Base-by-base conservation (phyloP, 1,140 invertebrate genomes). In the Dendroctonus ponderosae region DNA sequence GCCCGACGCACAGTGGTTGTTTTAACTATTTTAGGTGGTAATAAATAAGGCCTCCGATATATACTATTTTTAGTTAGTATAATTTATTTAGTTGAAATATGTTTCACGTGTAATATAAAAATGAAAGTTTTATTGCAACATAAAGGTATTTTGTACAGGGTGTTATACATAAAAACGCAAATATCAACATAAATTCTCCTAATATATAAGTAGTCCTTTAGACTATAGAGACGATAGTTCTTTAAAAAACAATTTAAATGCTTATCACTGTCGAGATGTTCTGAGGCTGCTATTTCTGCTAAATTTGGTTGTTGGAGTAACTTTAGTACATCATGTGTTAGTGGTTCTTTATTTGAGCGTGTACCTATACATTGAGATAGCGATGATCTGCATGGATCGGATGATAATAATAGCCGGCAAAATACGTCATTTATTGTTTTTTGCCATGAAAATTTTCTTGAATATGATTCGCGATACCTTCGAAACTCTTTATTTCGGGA, bases 401-500 rank as follows among this genome's bases (percentile, higher is more conserved):
- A 62, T 9, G 60, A 62, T 39, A 54, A 11, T 52, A 62, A 54
- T 38, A 62, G 46, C 7, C 50, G 3, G 37, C 41, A 44, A 39
- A 63, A 53, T 12, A 63, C 39, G 43, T 63, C 62, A n/a, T 38
- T 53, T 51, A 63, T 63, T 63, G 62, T 54, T 53, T 63, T 42
- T 51, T 5, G 5, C 41, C 50, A 2, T 14, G 51, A 63, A 60
- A 46, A 60, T 26, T 49, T 66, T 40, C 42, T 50, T 8, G 63
- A 59, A 59, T 9, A 49, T 39, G 4, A 15, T 15, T 65, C 62
- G 5, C 62, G 3, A 39, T 51, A 77, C 50, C 52, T 67, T 62
- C 70, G 69, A 14, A 72, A 72, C 39, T 77, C 65, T 65, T 78
- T 80, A 67, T 78, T 75, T 7, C 68, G 7, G 42, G 77, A 66